A percentile compares a stretch with the other conserved stretches of the same genome.
Evolutionary conservation across 2,113 vertebrate genomes (phyloP).

Genomic region (mouse (Mus musculus)): DNA sequence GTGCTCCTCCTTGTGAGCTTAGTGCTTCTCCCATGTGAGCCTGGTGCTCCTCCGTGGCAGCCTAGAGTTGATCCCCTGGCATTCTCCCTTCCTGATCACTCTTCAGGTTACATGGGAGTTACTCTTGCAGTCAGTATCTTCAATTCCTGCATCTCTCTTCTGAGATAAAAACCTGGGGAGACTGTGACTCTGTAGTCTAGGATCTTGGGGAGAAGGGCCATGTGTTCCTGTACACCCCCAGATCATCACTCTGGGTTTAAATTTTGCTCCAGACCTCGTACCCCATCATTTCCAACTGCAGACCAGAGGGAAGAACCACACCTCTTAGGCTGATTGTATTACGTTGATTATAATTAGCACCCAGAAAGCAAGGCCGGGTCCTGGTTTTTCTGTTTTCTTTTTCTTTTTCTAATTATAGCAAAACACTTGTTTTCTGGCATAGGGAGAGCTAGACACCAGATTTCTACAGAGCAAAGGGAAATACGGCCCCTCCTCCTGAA

Average conservation of each 20-base stretch:
- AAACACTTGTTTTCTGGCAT: constrained; percentile 50
- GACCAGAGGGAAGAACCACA: constrained; percentile 18
- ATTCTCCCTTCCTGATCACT: neutral
- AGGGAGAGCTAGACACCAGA: constrained; percentile 28
- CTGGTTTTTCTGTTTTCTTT: constrained; percentile 3
- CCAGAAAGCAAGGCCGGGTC: constrained; percentile 58
- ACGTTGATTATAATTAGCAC: constrained; percentile 61
- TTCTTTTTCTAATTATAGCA: constrained; percentile 54
- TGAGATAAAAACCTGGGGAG: constrained; percentile 18
- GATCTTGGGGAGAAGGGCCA: neutral
- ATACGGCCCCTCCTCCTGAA: neutral
- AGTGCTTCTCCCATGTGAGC: neutral
- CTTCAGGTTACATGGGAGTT: neutral
- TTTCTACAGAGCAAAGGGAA: constrained; percentile 30
- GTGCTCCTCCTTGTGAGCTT: neutral
- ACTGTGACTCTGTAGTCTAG: constrained; percentile 11
- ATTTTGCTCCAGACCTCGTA: constrained; percentile 21
- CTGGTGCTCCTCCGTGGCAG: neutral
- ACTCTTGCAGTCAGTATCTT: neutral
- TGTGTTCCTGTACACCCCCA: neutral
- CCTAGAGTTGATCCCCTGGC: no score
- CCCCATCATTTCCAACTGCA: constrained; percentile 42
- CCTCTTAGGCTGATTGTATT: constrained; percentile 60
- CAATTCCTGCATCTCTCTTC: neutral
- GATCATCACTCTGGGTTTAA: constrained; percentile 37